A percentile compares a stretch with the other conserved stretches of the same genome.
Evolutionary conservation across 2,888 invertebrate species (phyloP).

Genomic region (Platerodrilus igneus): DNA sequence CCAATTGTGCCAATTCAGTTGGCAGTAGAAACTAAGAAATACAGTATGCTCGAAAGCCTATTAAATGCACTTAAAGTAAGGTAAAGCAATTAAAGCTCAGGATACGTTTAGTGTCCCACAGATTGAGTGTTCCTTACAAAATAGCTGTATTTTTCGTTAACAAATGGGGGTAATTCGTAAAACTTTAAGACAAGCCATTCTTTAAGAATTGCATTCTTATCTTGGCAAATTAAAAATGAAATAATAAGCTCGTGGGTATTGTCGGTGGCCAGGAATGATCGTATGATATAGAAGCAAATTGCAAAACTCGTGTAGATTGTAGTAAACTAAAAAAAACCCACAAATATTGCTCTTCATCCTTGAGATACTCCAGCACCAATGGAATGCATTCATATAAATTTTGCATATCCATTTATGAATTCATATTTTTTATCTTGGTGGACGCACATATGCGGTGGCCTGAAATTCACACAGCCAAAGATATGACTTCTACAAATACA

Average conservation of each 20-base stretch:
- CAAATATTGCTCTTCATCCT: constrained; percentile 17
- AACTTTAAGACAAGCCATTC: too few species aligned
- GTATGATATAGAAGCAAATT: constrained; percentile 27
- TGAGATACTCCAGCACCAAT: constrained; percentile 25
- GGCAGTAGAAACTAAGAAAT: too few species aligned
- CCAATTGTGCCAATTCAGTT: neutral
- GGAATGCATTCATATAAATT: constrained; percentile 31
- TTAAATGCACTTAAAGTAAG: too few species aligned
- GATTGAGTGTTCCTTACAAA: too few species aligned
- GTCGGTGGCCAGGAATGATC: constrained; percentile 29
- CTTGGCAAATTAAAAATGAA: constrained; percentile 32
- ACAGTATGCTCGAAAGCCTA: too few species aligned
- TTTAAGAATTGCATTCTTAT: constrained; percentile 27
- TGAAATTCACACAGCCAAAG: constrained; percentile 12
- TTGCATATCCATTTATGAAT: constrained; percentile 25
- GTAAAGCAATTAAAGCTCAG: too few species aligned
- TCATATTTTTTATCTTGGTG: constrained; percentile 14
- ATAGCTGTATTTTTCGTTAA: too few species aligned
- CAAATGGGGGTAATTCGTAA: too few species aligned
- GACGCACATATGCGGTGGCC: constrained; percentile 22
- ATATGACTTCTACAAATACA: too few species aligned
- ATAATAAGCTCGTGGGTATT: constrained; percentile 22
- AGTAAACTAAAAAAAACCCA: constrained; percentile 17
- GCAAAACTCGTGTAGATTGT: constrained; percentile 21
- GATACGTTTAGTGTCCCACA: neutral